These are phyloP conservation scores for Synergus umbraculus DNA, from an alignment of 2,888 invertebrate genomes.

Conservation along the genomic window DNA sequence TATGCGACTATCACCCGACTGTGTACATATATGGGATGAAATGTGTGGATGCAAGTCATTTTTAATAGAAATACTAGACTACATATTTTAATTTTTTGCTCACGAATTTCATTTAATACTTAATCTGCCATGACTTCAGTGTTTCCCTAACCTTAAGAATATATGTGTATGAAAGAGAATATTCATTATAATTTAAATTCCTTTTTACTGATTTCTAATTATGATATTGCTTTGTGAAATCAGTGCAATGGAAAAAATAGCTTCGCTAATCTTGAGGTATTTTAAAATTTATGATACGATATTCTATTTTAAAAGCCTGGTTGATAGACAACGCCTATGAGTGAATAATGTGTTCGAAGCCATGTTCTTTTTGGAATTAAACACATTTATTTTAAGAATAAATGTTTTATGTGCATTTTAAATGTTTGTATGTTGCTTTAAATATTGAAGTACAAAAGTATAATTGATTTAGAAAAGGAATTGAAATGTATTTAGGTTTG, in stretches of 20 bases:
- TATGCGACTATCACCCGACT: conserved; percentile 32
- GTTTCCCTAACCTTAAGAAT: conserved; percentile 4
- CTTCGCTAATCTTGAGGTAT: neutral
- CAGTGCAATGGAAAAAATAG: neutral
- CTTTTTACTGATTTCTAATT: neutral
- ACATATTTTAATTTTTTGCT: conserved; percentile 15
- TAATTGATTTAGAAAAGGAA: conserved; percentile 1
- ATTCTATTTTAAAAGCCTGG: conserved; percentile 1
- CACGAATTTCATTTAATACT: conserved; percentile 5
- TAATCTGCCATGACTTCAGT: conserved; percentile 33
- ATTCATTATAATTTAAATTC: neutral
- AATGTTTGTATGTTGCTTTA: neutral
- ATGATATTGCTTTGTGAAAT: neutral
- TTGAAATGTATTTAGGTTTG: neutral
- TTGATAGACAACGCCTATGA: neutral
- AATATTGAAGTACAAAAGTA: neutral
- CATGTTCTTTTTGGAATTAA: neutral
- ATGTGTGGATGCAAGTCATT: conserved; percentile 9
- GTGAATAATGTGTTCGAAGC: conserved; percentile 6
- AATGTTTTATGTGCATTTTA: neutral
- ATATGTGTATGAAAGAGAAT: neutral
- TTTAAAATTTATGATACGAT: neutral
- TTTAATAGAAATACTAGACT: conserved; percentile 13
- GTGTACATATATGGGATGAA: conserved; percentile 25
- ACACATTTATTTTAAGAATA: neutral